Evolutionary conservation across 2,888 invertebrate species (phyloP).

Genomic region (Nysson spinosus): DNA sequence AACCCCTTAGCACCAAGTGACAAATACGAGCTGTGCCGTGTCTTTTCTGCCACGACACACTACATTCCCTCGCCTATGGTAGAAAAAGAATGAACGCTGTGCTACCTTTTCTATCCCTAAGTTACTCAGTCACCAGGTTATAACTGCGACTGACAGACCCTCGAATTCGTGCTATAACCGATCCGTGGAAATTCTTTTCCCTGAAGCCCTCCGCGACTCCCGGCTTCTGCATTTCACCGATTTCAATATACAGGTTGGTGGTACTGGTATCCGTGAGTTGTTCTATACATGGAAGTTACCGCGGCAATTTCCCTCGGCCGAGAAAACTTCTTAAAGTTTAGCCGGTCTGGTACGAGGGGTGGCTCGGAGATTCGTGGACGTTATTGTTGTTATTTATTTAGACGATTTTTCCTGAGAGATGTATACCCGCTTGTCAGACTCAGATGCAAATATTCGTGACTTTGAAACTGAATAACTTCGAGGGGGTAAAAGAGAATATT

Average conservation of each 20-base stretch:
- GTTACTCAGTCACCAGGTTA: constrained; percentile 65
- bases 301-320: constrained; percentile 20
- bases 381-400: constrained; percentile 51
- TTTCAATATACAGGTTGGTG: neutral
- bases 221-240: neutral
- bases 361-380: constrained; percentile 6
- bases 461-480: constrained; percentile 47
- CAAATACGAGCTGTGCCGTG: constrained; percentile 64
- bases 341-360: neutral
- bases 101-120: constrained; percentile 22
- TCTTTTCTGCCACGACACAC: constrained; percentile 55
- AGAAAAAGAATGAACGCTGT: constrained; percentile 21
- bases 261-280: neutral
- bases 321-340: constrained; percentile 35
- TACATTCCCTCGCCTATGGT: constrained; percentile 44
- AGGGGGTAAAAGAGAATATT: constrained; percentile 18
- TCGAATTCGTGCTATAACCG: constrained; percentile 50
- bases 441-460: constrained; percentile 52
- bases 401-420: constrained; percentile 48
- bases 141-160: constrained; percentile 64
- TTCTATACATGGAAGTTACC: constrained; percentile 14
- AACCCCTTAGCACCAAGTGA: constrained; percentile 69
- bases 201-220: neutral
- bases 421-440: constrained; percentile 41
- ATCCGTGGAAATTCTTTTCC: constrained; percentile 37